These are phyloP conservation scores for Amblyjoppa fuscipennis DNA, from an alignment of 2,888 invertebrate genomes.

Conservation along the genomic window DNA sequence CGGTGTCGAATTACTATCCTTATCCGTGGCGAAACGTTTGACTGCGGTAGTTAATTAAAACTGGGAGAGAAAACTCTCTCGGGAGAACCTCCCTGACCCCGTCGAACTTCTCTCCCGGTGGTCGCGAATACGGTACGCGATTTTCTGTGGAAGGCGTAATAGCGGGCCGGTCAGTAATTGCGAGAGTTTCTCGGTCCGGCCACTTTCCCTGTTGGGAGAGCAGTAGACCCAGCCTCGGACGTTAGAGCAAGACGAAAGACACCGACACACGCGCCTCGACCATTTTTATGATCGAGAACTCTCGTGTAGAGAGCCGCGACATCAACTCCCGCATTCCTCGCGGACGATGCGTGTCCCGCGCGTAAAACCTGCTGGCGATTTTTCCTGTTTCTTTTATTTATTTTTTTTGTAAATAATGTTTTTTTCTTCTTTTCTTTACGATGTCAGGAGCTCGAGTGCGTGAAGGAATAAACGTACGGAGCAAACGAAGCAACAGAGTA, in stretches of 20 bases:
- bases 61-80: not conserved
- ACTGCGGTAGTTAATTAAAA: too few relatives aligned
- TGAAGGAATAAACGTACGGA: not conserved
- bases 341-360: constrained; percentile 11
- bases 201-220: constrained; percentile 29
- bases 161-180: not conserved
- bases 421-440: not conserved
- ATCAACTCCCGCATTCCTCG: constrained; percentile 22
- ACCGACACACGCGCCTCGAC: not conserved
- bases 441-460: constrained; percentile 35
- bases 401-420: too few relatives aligned
- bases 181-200: constrained; percentile 20
- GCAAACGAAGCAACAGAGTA: constrained; percentile 20
- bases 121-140: constrained; percentile 5
- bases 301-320: not conserved
- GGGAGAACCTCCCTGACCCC: constrained; percentile 60
- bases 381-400: not conserved
- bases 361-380: constrained; percentile 9
- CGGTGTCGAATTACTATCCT: too few relatives aligned
- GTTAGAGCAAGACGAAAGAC: constrained; percentile 3
- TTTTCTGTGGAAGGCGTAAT: constrained; percentile 1
- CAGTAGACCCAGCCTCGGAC: not conserved
- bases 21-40: too few relatives aligned
- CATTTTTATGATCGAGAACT: constrained; percentile 8
- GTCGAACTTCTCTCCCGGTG: constrained; percentile 26